Evolutionary conservation across 2,113 vertebrate genomes (phyloP).

Genomic region (Nicator chloris): DNA sequence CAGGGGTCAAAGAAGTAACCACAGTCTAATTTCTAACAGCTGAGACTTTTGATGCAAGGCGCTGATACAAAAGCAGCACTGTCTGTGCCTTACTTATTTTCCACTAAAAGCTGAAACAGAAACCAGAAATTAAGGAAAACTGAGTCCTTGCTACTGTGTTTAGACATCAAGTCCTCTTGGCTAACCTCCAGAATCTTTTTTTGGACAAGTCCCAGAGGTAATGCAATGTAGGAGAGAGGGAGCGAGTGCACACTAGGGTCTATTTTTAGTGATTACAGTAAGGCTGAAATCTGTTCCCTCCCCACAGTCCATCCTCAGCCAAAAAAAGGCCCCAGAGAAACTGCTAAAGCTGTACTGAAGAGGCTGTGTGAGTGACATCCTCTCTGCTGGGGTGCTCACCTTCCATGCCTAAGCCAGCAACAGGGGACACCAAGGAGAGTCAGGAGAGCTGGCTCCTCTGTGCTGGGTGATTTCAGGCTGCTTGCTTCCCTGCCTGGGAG

Average conservation of each 20-base stretch:
- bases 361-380: not conserved
- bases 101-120: not conserved
- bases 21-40: conserved; percentile 53
- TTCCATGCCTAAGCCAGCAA: not conserved
- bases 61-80: conserved; percentile 39
- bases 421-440: not conserved
- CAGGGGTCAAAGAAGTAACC: conserved; percentile 34
- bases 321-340: not conserved
- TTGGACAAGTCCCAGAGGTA: not conserved
- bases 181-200: not conserved
- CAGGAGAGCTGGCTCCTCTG: not conserved
- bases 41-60: not conserved
- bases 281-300: not conserved
- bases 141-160: not conserved
- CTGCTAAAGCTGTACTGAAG: not conserved
- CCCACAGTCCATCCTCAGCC: not conserved
- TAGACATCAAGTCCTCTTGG: not conserved
- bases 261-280: conserved; percentile 31
- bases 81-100: conserved; percentile 18
- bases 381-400: not conserved
- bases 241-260: not conserved
- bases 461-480: not conserved
- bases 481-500: not conserved
- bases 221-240: not conserved
- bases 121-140: conserved; percentile 13